Conservation (phyloP, 2,888 invertebrate species). For the Parnassius apollo region DNA sequence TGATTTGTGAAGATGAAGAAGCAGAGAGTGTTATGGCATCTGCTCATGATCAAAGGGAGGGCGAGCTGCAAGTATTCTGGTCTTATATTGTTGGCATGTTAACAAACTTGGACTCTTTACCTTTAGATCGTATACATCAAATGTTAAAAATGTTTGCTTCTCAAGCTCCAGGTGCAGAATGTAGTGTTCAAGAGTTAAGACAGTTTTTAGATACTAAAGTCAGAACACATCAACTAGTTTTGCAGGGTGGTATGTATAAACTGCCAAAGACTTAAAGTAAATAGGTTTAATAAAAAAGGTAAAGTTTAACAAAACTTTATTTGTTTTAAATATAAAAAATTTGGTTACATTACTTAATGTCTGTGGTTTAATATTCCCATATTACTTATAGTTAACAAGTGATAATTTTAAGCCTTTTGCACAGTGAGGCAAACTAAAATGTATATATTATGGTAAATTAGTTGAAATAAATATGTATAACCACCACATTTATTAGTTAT, state of each 20-base stretch:
- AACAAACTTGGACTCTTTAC: conserved; percentile 95
- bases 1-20: conserved; percentile 94
- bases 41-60: conserved; percentile 95
- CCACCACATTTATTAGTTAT: conserved; percentile 57
- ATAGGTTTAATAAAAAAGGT: conserved; percentile 34
- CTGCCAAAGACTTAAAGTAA: conserved; percentile 85
- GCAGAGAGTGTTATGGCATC: conserved; percentile 97
- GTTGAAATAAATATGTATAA: conserved; percentile 57
- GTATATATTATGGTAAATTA: conserved; percentile 46
- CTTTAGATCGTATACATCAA: conserved; percentile 95
- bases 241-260: conserved; percentile 93
- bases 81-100: conserved; percentile 98
- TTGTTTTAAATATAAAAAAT: conserved; percentile 64
- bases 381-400: conserved; percentile 54
- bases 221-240: conserved; percentile 91
- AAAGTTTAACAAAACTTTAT: conserved; percentile 71
- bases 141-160: conserved; percentile 98
- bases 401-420: conserved; percentile 53
- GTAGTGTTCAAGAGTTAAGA: conserved; percentile 92
- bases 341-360: conserved; percentile 67
- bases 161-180: conserved; percentile 94
- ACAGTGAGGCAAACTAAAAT: conserved; percentile 43
- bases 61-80: conserved; percentile 97
- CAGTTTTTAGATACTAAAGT: conserved; percentile 96
- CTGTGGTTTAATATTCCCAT: conserved; percentile 60